These are phyloP conservation scores for Onychostruthus taczanowskii DNA, from an alignment of 2,113 vertebrate species.

Conservation along the genomic window DNA sequence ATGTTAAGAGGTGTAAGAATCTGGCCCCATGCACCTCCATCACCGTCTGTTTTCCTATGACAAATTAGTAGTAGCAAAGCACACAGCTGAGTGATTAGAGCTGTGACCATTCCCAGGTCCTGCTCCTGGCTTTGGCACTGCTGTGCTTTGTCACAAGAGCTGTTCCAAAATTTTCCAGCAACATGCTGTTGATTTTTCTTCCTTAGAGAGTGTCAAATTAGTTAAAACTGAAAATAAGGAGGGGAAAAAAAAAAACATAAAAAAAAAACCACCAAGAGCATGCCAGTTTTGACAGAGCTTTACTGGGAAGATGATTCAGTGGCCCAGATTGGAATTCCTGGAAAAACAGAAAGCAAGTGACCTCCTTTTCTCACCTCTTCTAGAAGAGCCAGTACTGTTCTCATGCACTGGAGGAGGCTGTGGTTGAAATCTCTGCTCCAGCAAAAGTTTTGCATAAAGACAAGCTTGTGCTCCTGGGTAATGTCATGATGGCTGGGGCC, in stretches of 20 bases:
- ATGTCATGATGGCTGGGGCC: not conserved
- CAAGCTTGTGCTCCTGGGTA: not conserved
- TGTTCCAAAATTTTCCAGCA: constrained; percentile 34
- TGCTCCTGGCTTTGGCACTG: not conserved
- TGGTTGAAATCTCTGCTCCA: not conserved
- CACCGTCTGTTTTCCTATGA: constrained; percentile 44
- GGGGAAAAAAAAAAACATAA: fast-evolving
- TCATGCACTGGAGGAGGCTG: not conserved
- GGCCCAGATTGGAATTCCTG: not conserved
- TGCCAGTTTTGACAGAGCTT: constrained; percentile 19
- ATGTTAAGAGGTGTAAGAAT: constrained; percentile 45
- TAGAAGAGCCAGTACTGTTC: not conserved
- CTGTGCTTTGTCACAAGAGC: not conserved
- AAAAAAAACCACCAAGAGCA: not conserved
- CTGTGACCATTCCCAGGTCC: not conserved
- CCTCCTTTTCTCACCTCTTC: not conserved
- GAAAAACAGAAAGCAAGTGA: constrained; percentile 1
- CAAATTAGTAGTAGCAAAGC: constrained; percentile 29
- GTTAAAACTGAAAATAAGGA: constrained; percentile 15
- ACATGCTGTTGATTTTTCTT: not conserved
- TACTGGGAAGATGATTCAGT: constrained; percentile 33
- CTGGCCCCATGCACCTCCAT: not conserved
- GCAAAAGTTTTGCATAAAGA: not conserved
- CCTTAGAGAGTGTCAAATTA: constrained; percentile 27
- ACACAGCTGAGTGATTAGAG: constrained; percentile 10